Conservation (phyloP, 1,140 invertebrate genomes). For the Hormaphis cornu region DNA sequence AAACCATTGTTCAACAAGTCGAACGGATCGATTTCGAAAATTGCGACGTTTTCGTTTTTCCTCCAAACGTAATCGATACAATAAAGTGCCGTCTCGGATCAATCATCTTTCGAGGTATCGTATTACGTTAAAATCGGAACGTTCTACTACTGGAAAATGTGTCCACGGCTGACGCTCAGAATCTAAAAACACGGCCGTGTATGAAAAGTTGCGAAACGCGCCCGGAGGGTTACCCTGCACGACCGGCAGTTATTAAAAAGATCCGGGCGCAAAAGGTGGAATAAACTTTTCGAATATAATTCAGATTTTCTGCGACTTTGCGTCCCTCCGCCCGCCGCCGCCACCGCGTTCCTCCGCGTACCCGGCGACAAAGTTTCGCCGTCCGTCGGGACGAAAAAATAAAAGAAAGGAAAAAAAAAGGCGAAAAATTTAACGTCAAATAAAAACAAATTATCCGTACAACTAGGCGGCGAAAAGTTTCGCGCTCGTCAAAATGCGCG, state of each 20-base stretch:
- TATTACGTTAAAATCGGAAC: too few species aligned
- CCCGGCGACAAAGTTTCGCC: slow-evolving; percentile 19
- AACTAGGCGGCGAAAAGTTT: slow-evolving; percentile 26
- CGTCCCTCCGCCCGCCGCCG: too few species aligned
- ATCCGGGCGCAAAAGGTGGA: background rate
- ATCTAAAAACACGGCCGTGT: too few species aligned
- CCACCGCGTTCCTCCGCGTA: too few species aligned
- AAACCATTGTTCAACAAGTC: too few species aligned
- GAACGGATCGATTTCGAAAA: too few species aligned
- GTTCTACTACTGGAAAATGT: too few species aligned
- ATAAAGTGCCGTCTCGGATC: too few species aligned
- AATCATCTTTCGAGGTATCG: too few species aligned
- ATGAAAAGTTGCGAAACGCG: slow-evolving; percentile 3
- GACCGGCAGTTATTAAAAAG: slow-evolving; percentile 6
- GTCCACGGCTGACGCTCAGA: too few species aligned
- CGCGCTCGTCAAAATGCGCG: slow-evolving; percentile 10
- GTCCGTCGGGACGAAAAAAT: background rate
- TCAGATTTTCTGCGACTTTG: slow-evolving; percentile 18
- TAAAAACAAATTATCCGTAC: slow-evolving; percentile 31
- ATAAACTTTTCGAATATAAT: slow-evolving; percentile 31
- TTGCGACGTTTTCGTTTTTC: too few species aligned
- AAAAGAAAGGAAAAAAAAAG: background rate
- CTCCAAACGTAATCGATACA: too few species aligned
- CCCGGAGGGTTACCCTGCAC: background rate
- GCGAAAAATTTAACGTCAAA: slow-evolving; percentile 12